Conservation (phyloP, 2,797 vertebrate genomes). For the Tapera naevia region DNA sequence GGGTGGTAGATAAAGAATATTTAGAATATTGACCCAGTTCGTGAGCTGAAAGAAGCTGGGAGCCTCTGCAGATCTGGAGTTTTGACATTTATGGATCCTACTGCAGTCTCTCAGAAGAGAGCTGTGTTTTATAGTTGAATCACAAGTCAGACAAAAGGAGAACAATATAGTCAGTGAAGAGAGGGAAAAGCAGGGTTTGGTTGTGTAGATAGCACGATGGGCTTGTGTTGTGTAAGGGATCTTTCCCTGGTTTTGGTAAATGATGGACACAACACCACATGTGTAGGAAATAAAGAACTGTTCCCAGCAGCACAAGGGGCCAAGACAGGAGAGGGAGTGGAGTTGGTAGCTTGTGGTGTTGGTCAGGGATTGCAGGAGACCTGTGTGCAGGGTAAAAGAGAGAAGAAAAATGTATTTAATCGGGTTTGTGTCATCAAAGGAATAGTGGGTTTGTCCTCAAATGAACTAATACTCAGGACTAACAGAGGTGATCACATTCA, state of each 20-base stretch:
- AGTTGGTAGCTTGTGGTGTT: not conserved
- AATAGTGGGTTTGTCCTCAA: not conserved
- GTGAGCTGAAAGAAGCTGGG: not conserved
- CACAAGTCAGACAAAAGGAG: not conserved
- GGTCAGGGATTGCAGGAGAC: not conserved
- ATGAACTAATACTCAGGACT: not conserved
- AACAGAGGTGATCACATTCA: not conserved
- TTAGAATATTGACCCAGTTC: not conserved
- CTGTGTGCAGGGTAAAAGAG: not conserved
- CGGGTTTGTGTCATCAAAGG: not conserved
- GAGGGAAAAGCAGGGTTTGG: not conserved
- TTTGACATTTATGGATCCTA: not conserved
- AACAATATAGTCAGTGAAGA: not conserved
- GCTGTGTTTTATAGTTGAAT: not conserved
- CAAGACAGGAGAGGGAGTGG: not conserved
- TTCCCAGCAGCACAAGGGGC: not conserved
- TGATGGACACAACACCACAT: rapidly evolving
- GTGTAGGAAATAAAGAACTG: not conserved
- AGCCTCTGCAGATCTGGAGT: not conserved
- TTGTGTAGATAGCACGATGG: not conserved
- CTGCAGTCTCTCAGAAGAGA: not conserved
- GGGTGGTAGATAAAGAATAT: not conserved
- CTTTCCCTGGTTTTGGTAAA: not conserved
- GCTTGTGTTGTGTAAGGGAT: rapidly evolving
- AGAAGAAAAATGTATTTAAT: not conserved